These are phyloP conservation scores for Drosophila miranda DNA, from an alignment of 1,140 invertebrate species.

Conservation along the genomic window DNA sequence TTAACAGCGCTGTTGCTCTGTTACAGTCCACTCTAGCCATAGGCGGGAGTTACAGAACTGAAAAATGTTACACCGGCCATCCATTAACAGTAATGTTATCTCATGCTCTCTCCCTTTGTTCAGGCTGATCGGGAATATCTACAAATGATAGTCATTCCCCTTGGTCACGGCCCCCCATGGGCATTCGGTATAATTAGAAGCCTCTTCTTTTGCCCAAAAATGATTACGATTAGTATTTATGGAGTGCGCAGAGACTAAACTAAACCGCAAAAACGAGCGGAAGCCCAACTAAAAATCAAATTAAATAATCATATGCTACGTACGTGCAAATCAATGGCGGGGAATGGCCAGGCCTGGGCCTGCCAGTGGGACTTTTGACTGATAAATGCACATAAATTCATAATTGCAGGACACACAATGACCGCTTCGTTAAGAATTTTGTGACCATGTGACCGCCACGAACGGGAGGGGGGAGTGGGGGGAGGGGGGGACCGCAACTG, in stretches of 20 bases:
- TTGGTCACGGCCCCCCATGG: too few relatives aligned
- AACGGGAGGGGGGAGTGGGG: constrained; percentile 7
- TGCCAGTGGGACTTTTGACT: background rate
- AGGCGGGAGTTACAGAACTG: too few relatives aligned
- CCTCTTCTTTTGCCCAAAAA: too few relatives aligned
- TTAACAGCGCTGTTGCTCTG: too few relatives aligned
- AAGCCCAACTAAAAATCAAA: constrained; percentile 49
- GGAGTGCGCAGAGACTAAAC: constrained; percentile 9
- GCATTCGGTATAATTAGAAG: too few relatives aligned
- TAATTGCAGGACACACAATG: constrained; percentile 74
- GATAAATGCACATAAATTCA: constrained; percentile 67
- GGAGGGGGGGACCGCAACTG: background rate
- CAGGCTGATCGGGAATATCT: too few relatives aligned
- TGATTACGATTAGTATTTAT: constrained; percentile 42
- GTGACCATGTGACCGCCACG: constrained; percentile 57
- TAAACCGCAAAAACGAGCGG: constrained; percentile 35
- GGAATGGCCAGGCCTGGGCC: background rate
- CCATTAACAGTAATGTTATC: too few relatives aligned
- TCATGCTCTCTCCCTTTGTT: too few relatives aligned
- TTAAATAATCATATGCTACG: constrained; percentile 37
- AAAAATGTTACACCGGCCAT: too few relatives aligned
- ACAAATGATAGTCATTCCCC: too few relatives aligned
- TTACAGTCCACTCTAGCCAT: too few relatives aligned
- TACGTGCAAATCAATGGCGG: constrained; percentile 23
- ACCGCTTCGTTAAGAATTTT: constrained; percentile 79